Percentiles rank a stretch among this genome's conserved stretches.
Conservation (phyloP, 2,888 invertebrate species). For the Poecilus cupreus region DNA sequence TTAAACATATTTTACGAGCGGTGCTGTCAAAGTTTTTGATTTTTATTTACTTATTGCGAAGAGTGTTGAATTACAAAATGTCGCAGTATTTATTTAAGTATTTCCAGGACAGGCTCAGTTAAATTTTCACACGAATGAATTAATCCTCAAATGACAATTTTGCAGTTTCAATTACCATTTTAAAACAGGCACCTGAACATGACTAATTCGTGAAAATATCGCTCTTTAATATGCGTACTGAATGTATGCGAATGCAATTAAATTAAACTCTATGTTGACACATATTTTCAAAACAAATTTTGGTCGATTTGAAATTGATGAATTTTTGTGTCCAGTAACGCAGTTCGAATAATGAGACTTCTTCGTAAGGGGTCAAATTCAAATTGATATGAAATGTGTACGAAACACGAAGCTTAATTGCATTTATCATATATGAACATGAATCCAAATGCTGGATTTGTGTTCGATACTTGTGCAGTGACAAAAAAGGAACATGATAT, state of each 20-base stretch:
- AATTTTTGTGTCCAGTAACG: slow-evolving; percentile 4
- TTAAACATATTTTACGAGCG: not conserved
- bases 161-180: too few relatives aligned
- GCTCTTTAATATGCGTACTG: not conserved
- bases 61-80: too few relatives aligned
- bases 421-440: slow-evolving; percentile 40
- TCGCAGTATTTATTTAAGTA: too few relatives aligned
- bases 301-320: slow-evolving; percentile 18
- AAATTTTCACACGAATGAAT: too few relatives aligned
- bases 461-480: not conserved
- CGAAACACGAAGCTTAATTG: slow-evolving; percentile 25
- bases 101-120: too few relatives aligned
- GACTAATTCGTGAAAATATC: not conserved
- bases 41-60: not conserved
- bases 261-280: slow-evolving; percentile 7
- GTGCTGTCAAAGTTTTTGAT: not conserved
- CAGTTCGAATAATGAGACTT: not conserved
- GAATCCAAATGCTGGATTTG: slow-evolving; percentile 33
- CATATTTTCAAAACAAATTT: slow-evolving; percentile 10
- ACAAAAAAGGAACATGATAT: slow-evolving; percentile 36
- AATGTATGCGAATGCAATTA: not conserved
- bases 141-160: too few relatives aligned
- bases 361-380: slow-evolving; percentile 2
- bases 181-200: too few relatives aligned
- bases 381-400: slow-evolving; percentile 12